phyloP scores from a whole-genome alignment of 2,797 vertebrate genomes.

The Cryptoblepharus egeriae region DNA sequence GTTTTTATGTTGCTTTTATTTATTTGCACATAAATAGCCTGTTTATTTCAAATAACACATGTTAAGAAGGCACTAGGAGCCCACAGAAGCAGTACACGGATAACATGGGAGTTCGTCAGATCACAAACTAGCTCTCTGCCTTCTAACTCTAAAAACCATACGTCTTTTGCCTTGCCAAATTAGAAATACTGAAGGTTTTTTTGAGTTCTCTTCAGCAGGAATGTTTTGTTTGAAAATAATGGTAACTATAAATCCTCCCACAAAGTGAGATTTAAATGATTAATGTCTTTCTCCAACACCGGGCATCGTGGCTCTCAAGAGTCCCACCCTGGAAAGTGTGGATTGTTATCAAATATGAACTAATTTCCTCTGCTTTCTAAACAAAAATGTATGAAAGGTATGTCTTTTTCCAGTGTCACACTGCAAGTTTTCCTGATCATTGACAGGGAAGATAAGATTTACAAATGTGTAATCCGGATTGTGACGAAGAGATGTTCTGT shows the following conservation, averaged over 20 bases:
- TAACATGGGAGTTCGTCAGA: too few relatives aligned
- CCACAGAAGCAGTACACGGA: too few relatives aligned
- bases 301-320: not conserved
- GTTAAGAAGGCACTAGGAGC: too few relatives aligned
- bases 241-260: not conserved
- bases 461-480: not conserved
- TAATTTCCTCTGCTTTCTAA: constrained; percentile 14
- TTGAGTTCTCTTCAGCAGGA: not conserved
- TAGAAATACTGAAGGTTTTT: not conserved
- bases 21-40: not conserved
- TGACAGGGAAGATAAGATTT: not conserved
- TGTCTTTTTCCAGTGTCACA: not conserved
- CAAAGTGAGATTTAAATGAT: constrained; percentile 20
- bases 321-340: constrained; percentile 20
- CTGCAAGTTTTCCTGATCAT: not conserved
- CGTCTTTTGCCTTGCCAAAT: not conserved
- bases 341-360: constrained; percentile 5
- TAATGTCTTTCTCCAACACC: not conserved
- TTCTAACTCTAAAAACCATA: not conserved
- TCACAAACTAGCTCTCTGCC: too few relatives aligned
- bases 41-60: not conserved
- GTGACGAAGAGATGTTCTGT: not conserved
- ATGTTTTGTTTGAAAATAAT: constrained; percentile 22
- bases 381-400: not conserved
- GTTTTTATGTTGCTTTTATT: not conserved